phyloP scores from a whole-genome alignment of 2,888 invertebrate species.

The Cecidostiba fungosa region DNA sequence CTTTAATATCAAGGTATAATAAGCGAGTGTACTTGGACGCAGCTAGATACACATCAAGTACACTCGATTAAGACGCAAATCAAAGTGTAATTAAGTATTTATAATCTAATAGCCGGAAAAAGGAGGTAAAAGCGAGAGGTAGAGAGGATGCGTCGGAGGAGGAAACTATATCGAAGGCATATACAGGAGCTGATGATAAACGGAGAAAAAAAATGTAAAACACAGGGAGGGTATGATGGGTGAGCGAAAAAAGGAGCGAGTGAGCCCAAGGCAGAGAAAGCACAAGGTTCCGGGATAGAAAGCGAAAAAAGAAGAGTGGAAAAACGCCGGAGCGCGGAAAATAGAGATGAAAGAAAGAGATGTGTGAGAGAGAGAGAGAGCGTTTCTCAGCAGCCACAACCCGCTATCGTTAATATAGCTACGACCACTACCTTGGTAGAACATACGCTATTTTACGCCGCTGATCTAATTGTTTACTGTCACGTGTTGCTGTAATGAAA shows the following conservation, averaged over 20 bases:
- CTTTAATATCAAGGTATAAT: slow-evolving; percentile 42
- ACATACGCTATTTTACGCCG: slow-evolving; percentile 77
- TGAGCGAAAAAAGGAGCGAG: slow-evolving; percentile 34
- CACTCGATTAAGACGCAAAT: slow-evolving; percentile 61
- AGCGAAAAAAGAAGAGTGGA: slow-evolving; percentile 25
- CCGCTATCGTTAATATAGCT: slow-evolving; percentile 72
- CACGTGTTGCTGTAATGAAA: slow-evolving; percentile 77
- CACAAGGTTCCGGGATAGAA: slow-evolving; percentile 38
- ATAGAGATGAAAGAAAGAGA: slow-evolving; percentile 13
- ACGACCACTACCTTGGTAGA: slow-evolving; percentile 78
- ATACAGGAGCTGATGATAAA: slow-evolving; percentile 24
- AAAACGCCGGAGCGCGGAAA: slow-evolving; percentile 65
- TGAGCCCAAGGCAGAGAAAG: slow-evolving; percentile 45
- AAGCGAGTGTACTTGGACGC: slow-evolving; percentile 37
- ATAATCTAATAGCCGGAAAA: slow-evolving; percentile 53
- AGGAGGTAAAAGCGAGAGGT: slow-evolving; percentile 34
- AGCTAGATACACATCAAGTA: slow-evolving; percentile 37
- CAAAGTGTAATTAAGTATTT: slow-evolving; percentile 65
- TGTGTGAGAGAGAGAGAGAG: slow-evolving; percentile 41
- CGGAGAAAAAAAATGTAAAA: not conserved
- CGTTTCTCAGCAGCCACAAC: slow-evolving; percentile 70
- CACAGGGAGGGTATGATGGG: not conserved
- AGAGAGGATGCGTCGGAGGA: slow-evolving; percentile 39
- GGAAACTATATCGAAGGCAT: slow-evolving; percentile 44
- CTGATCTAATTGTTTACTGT: slow-evolving; percentile 79